Conservation (phyloP, 2,113 vertebrate genomes). For the Bambusicola thoracicus region DNA sequence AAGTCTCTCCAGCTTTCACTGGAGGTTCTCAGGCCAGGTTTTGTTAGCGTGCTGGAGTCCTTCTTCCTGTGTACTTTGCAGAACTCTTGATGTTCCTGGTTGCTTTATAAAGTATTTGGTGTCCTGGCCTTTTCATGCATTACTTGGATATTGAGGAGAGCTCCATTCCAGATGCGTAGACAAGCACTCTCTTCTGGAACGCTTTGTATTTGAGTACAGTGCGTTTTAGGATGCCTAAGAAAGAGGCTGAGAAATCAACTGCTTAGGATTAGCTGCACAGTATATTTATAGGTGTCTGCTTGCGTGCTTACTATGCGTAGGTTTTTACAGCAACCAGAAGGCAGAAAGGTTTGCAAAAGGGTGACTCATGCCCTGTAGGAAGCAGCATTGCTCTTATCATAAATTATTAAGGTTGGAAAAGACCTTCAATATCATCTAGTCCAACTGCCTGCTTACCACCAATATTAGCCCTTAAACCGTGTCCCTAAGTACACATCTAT, state of each 20-base stretch:
- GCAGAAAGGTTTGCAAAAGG: neutral
- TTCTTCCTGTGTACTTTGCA: neutral
- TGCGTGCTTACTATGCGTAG: accelerated
- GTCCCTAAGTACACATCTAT: too few relatives aligned
- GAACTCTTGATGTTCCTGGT: accelerated
- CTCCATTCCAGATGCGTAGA: neutral
- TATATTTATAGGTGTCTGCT: neutral
- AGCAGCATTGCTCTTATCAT: accelerated
- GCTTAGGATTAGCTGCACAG: neutral
- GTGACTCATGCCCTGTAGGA: accelerated
- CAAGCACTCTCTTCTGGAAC: neutral
- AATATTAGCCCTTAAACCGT: too few relatives aligned
- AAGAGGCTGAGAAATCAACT: neutral
- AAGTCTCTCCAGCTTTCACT: neutral
- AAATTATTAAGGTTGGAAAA: too few relatives aligned
- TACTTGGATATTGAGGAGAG: neutral
- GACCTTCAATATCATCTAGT: too few relatives aligned
- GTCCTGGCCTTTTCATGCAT: neutral
- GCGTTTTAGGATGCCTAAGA: neutral
- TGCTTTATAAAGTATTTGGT: accelerated
- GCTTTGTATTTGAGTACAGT: accelerated
- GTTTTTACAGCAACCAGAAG: neutral
- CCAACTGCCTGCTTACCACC: too few relatives aligned
- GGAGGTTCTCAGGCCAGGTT: neutral
- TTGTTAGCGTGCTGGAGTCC: neutral